A percentile compares a stretch with the other conserved stretches of the same genome.
phyloP scores from a whole-genome alignment of 1,140 invertebrate species.

The Venustaconcha ellipsiformis region DNA sequence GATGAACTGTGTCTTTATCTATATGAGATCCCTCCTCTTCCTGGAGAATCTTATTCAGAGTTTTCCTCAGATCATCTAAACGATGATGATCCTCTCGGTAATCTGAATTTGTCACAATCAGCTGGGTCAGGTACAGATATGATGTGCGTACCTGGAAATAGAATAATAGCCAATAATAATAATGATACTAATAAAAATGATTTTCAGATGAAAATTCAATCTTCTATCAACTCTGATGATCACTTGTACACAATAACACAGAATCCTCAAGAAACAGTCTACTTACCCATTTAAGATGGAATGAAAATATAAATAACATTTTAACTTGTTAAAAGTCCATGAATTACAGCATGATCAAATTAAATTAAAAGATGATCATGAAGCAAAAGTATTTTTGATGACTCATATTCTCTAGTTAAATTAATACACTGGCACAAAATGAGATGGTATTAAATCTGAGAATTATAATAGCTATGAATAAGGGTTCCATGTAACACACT shows the following conservation, averaged over 20 bases:
- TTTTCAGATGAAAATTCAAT: background rate
- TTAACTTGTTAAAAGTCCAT: background rate
- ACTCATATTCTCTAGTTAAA: too few relatives aligned
- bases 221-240: background rate
- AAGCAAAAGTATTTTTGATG: too few relatives aligned
- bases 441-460: too few relatives aligned
- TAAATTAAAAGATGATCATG: too few relatives aligned
- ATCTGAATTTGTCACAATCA: constrained; percentile 58
- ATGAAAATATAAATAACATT: background rate
- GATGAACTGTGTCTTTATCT: constrained; percentile 44
- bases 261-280: background rate
- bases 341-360: too few relatives aligned
- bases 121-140: constrained; percentile 55
- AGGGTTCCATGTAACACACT: too few relatives aligned
- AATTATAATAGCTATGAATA: too few relatives aligned
- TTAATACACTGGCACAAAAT: too few relatives aligned
- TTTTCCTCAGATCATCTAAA: constrained; percentile 49
- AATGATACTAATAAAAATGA: background rate
- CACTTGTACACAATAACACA: background rate
- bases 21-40: constrained; percentile 48
- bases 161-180: background rate
- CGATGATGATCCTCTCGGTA: constrained; percentile 58
- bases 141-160: constrained; percentile 51
- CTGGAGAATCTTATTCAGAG: constrained; percentile 44
- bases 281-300: background rate